Evolutionary conservation across 2,113 vertebrate genomes (phyloP), one percentile per base, ranked within the genome.

Genomic region (Salvelinus sp.): DNA sequence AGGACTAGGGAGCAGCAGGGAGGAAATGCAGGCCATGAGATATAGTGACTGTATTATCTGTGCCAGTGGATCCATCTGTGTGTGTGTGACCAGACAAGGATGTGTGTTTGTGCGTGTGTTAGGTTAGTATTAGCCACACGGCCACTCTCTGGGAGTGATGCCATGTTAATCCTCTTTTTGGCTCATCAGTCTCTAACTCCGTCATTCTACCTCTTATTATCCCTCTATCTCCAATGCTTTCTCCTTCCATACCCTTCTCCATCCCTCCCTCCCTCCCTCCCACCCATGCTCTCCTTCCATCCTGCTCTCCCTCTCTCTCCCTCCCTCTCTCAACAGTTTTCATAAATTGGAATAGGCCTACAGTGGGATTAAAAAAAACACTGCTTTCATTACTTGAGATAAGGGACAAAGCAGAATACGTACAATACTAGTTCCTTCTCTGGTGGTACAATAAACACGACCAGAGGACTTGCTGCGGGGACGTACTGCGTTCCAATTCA

Each of bases 81-180:
- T 22, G 54, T 7, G 27, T 86, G 80, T 87, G 83, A 82, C 71
- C 54, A 74, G 54, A 50, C 44, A 16, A 6, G 30, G 14, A 9
- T 68, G 28, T 38, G 23, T 68, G 28, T 28, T 20, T 58, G 14
- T 75, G 44, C 67, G 18, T 47, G 50, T 72, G 73, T 60, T 48
- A 62, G 66, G 38, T 70, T 64, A 76, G 73, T 69, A 76, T 81
- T 63, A 83, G 63, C 54, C 68, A 65, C 66, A 70, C 28, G 57
- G 25, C 22, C 66, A 48, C 74, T 75, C 80, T 78, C 79, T 79
- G 76, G 76, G 77, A 83, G 44, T 14, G 60, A 74, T 76, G 83
- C 75, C 81, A 85, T 74, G 70, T 50, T 87, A 85, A 85, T 85
- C 79, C 70, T 79, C 60, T 69, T 67, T 81, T 80, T 82, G 80